A percentile compares a stretch with the other conserved stretches of the same genome.
phyloP scores from a whole-genome alignment of 2,113 vertebrate genomes.

The Chloebia gouldiae region DNA sequence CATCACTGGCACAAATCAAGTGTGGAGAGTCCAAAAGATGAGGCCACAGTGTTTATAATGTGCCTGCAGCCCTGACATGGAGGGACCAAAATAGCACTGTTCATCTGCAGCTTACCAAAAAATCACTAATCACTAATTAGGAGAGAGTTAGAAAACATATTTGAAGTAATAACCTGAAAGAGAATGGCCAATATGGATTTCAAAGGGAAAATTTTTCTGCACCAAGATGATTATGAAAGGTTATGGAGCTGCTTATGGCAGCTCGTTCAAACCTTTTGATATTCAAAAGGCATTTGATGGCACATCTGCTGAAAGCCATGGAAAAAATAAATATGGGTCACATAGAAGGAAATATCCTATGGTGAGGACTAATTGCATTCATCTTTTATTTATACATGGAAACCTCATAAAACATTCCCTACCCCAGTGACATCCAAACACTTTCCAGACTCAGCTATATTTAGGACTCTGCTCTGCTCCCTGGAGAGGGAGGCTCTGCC shows the following conservation, averaged over 20 bases:
- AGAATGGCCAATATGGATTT: constrained; percentile 15
- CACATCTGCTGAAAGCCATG: constrained; percentile 21
- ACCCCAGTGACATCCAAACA: not conserved
- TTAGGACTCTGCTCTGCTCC: not conserved
- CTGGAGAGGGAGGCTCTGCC: not conserved
- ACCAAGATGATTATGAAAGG: not conserved
- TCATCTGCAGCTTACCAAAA: not conserved
- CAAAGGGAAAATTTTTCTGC: not conserved
- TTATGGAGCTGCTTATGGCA: constrained; percentile 15
- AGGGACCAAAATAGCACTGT: not conserved
- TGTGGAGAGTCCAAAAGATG: not conserved
- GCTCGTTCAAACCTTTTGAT: constrained; percentile 3
- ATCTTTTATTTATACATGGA: constrained; percentile 58
- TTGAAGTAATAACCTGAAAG: constrained; percentile 41
- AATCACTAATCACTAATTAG: not conserved
- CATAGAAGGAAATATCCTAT: constrained; percentile 27
- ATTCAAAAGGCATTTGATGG: constrained; percentile 45
- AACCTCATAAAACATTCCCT: constrained; percentile 38
- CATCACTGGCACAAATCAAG: not conserved
- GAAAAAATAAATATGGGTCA: constrained; percentile 43
- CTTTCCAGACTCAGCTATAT: constrained; percentile 21
- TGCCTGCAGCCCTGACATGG: not conserved
- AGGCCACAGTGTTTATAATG: not conserved
- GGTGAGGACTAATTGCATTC: constrained; percentile 58
- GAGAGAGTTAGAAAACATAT: not conserved